A percentile compares a stretch with the other conserved stretches of the same genome.
These are phyloP conservation scores for Anas bernieri DNA, from an alignment of 2,797 vertebrate genomes.

Conservation along the genomic window DNA sequence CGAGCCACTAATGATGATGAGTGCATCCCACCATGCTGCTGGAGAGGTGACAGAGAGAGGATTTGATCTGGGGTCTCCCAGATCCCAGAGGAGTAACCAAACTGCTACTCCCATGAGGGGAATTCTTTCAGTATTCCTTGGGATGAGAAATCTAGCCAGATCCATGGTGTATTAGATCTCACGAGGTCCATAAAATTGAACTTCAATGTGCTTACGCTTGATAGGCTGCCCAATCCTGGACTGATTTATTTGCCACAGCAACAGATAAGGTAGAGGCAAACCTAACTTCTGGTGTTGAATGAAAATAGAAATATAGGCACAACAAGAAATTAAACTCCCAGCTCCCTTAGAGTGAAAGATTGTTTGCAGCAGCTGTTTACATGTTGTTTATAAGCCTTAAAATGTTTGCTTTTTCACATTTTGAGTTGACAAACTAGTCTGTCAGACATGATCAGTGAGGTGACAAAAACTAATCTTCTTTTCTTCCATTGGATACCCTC, in stretches of 20 bases:
- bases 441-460: slow-evolving; percentile 20
- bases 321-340: slow-evolving; percentile 3
- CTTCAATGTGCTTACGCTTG: not conserved
- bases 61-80: not conserved
- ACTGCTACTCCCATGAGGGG: not conserved
- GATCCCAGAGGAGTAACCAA: not conserved
- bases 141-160: not conserved
- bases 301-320: not conserved
- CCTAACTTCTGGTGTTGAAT: not conserved
- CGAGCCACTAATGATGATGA: not conserved
- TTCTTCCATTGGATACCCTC: not conserved
- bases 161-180: not conserved
- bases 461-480: slow-evolving; percentile 30
- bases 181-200: not conserved
- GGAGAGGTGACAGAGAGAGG: not conserved
- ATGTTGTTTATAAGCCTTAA: not conserved
- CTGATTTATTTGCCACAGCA: not conserved
- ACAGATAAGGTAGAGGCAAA: not conserved
- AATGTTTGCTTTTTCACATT: slow-evolving; percentile 40
- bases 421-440: slow-evolving; percentile 19
- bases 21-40: not conserved
- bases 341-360: not conserved
- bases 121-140: not conserved
- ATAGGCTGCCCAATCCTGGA: not conserved
- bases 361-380: not conserved